phyloP scores from a whole-genome alignment of 1,140 invertebrate species.

The Coptotermes formosanus region DNA sequence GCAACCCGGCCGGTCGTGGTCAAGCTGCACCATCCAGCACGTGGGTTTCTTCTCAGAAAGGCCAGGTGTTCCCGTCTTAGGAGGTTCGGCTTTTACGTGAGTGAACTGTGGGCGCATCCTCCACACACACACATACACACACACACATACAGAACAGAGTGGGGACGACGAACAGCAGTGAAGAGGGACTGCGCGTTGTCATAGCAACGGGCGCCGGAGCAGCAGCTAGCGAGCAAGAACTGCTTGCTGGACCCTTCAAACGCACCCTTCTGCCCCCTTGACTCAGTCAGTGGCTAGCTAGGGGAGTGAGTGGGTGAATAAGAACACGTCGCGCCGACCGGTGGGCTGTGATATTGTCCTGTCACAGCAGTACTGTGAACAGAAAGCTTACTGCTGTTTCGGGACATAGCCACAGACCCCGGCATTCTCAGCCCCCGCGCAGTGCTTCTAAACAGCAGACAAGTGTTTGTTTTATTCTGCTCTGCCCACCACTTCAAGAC shows the following conservation, averaged over 20 bases:
- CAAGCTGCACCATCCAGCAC: conserved; percentile 7
- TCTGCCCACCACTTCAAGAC: neutral
- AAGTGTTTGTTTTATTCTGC: neutral
- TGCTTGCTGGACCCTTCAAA: conserved; percentile 13
- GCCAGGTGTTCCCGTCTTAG: neutral
- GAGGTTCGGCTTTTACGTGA: neutral
- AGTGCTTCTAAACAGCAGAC: neutral
- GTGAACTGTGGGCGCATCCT: neutral
- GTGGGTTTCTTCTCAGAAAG: conserved; percentile 18
- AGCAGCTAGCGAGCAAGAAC: conserved; percentile 40
- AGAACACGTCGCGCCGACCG: conserved; percentile 33
- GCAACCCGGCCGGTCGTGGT: conserved; percentile 36
- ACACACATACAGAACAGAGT: neutral
- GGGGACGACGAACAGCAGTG: neutral
- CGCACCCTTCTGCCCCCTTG: conserved; percentile 32
- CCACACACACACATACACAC: neutral
- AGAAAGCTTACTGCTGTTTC: conserved; percentile 76
- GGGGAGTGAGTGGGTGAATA: conserved; percentile 17
- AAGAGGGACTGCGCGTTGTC: conserved; percentile 23
- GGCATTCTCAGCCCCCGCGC: neutral
- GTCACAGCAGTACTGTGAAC: conserved; percentile 84
- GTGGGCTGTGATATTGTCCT: conserved; percentile 85
- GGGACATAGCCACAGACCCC: conserved; percentile 69
- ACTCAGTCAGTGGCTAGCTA: conserved; percentile 30
- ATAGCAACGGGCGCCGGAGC: conserved; percentile 37